Evolutionary conservation across 2,888 invertebrate genomes (phyloP).

Genomic region (Hypomecis atomaria): DNA sequence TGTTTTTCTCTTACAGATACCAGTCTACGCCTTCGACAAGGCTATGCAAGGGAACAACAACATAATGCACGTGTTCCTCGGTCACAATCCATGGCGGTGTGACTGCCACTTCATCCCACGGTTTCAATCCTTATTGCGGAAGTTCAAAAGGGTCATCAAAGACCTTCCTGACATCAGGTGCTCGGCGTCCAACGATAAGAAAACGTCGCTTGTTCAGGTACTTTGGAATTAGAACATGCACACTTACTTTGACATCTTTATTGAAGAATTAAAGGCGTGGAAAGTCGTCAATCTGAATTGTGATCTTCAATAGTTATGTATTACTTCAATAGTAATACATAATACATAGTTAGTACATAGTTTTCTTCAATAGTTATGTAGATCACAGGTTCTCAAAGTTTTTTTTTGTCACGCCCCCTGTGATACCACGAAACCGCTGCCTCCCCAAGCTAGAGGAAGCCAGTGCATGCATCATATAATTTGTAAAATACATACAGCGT

Average conservation of each 20-base stretch:
- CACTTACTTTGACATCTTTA: slow-evolving; percentile 25
- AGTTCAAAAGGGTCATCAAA: slow-evolving; percentile 88
- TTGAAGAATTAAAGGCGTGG: not conserved
- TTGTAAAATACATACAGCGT: too few species aligned
- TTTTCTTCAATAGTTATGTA: too few species aligned
- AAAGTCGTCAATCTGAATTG: too few species aligned
- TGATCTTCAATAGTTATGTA: too few species aligned
- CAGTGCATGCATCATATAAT: too few species aligned
- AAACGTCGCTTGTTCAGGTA: slow-evolving; percentile 85
- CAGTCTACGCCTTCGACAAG: slow-evolving; percentile 92
- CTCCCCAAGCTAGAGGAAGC: too few species aligned
- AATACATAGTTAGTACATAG: too few species aligned
- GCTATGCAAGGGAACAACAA: slow-evolving; percentile 89
- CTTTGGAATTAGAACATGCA: slow-evolving; percentile 47
- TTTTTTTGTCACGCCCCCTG: too few species aligned
- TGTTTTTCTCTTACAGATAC: slow-evolving; percentile 82
- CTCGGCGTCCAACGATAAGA: slow-evolving; percentile 85
- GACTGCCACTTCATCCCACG: slow-evolving; percentile 92
- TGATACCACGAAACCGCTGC: too few species aligned
- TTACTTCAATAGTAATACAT: too few species aligned
- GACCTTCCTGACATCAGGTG: slow-evolving; percentile 90
- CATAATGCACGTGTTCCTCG: slow-evolving; percentile 88
- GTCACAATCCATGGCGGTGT: slow-evolving; percentile 93
- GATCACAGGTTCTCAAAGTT: too few species aligned
- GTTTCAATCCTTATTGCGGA: slow-evolving; percentile 88